Conservation (phyloP, 2,113 vertebrate genomes). For the Damaliscus lunatus region DNA sequence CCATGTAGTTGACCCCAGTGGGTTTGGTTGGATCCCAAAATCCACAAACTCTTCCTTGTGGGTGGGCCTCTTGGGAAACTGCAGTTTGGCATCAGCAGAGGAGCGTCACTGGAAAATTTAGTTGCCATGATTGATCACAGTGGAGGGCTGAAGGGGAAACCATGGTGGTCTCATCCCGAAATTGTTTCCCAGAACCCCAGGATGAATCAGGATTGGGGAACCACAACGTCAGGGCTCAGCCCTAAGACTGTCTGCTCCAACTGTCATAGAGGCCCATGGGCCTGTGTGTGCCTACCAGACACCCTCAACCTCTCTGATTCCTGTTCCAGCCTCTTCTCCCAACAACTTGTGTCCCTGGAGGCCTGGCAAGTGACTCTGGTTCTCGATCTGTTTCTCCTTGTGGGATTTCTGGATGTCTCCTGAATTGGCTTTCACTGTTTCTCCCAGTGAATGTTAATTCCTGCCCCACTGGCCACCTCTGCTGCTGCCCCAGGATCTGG, state of each 20-base stretch:
- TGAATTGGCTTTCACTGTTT: neutral
- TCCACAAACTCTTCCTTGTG: neutral
- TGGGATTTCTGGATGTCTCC: neutral
- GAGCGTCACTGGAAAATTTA: neutral
- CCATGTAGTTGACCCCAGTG: rapidly evolving
- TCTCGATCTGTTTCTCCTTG: neutral
- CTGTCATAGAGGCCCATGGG: neutral
- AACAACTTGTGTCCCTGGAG: neutral
- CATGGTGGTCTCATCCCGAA: neutral
- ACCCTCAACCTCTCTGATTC: neutral
- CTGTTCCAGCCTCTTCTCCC: neutral
- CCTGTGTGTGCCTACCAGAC: rapidly evolving
- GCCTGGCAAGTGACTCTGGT: neutral
- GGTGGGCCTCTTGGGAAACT: neutral
- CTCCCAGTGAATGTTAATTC: neutral
- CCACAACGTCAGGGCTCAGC: neutral
- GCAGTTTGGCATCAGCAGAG: neutral
- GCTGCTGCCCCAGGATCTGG: neutral
- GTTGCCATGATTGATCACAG: neutral
- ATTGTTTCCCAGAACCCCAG: neutral
- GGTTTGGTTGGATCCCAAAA: neutral
- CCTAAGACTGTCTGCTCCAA: neutral
- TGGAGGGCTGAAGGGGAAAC: neutral
- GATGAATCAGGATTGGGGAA: neutral
- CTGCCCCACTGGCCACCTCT: neutral